Base-by-base conservation (phyloP, 2,113 vertebrate genomes). In the Apodemus sylvaticus region DNA sequence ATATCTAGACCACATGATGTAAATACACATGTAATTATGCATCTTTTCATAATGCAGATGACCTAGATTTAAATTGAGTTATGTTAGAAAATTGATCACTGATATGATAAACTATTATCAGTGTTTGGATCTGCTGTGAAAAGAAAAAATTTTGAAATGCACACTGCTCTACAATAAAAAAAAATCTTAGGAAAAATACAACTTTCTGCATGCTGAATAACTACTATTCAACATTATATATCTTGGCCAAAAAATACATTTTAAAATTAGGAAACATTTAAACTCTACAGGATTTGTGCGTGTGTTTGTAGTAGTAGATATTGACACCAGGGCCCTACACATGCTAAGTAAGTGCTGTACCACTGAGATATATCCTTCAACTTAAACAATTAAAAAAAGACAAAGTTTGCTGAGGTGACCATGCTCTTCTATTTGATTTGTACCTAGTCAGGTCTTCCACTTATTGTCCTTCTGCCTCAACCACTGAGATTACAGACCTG, bases 201-300 rank as follows among this genome's bases (percentile, higher is more conserved):
- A 55, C 97, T n/a, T 73, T 94, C 97, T 86, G 76, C 31, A 97
- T 94, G 97, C 98, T 98, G 98, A 98, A 95, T 97, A 98, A 96
- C 82, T 94, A 97, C 94, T 98, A 98, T 98, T 97, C 94, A 97
- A 95, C 95, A 96, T 93, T 91, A 96, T 94, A 95, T 87, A 24
- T 85, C 68, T 96, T 93, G 95, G 97, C 97, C 97, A 98, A 97
- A 97, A 97, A 97, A 96, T 76, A 88, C 90, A 97, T 98, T 98
- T 98, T 96, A 97, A 97, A 98, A 98, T 98, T 98, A 98, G 98
- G 91, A 94, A 96, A 29, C 89, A 96, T 98, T 98, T 98, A 97
- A 98, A 96, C 98, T 97, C 97, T 95, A 94, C 17, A 31, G 83
- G 34, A 36, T 87, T 36, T 86, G 42, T 53, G 34, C 36, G 24